Evolutionary conservation across 2,113 vertebrate species (phyloP).

Genomic region (Nestor notabilis): DNA sequence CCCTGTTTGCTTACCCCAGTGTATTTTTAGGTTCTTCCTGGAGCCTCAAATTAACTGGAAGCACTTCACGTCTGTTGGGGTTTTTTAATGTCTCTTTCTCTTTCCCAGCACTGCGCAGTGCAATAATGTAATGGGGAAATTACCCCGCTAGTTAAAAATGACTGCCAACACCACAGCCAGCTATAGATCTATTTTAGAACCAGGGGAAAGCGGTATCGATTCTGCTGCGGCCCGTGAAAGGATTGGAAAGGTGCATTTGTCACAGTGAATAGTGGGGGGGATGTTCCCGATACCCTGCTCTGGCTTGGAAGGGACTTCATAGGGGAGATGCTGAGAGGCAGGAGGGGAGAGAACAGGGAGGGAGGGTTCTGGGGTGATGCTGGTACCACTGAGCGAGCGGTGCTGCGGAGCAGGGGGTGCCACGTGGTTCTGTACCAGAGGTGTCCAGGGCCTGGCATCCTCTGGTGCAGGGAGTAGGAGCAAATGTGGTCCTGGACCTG

Average conservation of each 20-base stretch:
- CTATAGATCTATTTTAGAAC: conserved; percentile 69
- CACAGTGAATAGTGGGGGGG: not conserved
- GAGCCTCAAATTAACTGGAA: conserved; percentile 66
- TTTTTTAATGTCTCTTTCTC: conserved; percentile 57
- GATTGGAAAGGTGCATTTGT: conserved; percentile 51
- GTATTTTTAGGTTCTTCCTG: conserved; percentile 60
- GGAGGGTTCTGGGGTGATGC: not conserved
- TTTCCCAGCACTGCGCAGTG: conserved; percentile 56
- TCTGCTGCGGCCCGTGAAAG: conserved; percentile 45
- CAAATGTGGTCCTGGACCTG: not conserved
- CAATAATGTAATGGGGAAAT: conserved; percentile 71
- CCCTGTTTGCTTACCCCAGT: not conserved
- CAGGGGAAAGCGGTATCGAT: conserved; percentile 58
- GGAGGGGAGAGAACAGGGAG: not conserved
- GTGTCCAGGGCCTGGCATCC: not conserved
- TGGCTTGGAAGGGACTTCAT: not conserved
- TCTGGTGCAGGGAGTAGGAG: not conserved
- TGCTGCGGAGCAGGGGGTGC: rapidly evolving
- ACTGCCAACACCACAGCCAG: conserved; percentile 38
- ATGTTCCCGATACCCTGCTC: not conserved
- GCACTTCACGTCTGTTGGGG: conserved; percentile 34
- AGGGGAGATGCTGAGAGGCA: not conserved
- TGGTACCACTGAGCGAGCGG: not conserved
- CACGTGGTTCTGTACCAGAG: rapidly evolving
- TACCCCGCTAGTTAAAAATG: conserved; percentile 69